phyloP scores from a whole-genome alignment of 1,140 invertebrate species.

The Mycetomoellerius zeteki region DNA sequence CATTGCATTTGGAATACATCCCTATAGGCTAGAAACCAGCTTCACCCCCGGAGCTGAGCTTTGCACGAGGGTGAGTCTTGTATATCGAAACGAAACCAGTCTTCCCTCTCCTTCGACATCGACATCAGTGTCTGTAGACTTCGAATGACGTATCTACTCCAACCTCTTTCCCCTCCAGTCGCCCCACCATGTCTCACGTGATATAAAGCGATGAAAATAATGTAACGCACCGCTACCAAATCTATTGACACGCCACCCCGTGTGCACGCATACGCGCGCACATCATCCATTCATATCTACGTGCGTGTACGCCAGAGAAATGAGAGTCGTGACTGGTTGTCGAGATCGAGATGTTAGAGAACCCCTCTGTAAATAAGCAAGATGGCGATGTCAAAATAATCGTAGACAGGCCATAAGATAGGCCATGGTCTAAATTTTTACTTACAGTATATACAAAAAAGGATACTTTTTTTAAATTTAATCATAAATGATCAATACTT shows the following conservation, averaged over 20 bases:
- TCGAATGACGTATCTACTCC: constrained; percentile 42
- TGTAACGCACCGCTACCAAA: constrained; percentile 82
- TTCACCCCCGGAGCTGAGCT: constrained; percentile 45
- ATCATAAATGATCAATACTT: background rate
- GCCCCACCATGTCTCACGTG: constrained; percentile 35
- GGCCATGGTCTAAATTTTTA: constrained; percentile 30
- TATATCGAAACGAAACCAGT: constrained; percentile 81
- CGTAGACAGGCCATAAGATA: constrained; percentile 60
- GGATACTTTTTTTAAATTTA: background rate
- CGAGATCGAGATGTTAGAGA: constrained; percentile 52
- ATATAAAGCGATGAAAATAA: constrained; percentile 80
- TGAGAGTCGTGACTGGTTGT: constrained; percentile 56
- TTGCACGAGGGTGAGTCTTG: constrained; percentile 71
- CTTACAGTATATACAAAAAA: background rate
- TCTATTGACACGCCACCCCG: constrained; percentile 82
- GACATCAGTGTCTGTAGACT: constrained; percentile 47
- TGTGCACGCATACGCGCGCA: constrained; percentile 66
- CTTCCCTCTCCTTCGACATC: constrained; percentile 63
- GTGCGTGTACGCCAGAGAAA: constrained; percentile 35
- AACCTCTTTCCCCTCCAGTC: constrained; percentile 53
- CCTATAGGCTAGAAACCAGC: constrained; percentile 80
- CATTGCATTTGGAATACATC: constrained; percentile 77
- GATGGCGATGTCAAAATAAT: constrained; percentile 85
- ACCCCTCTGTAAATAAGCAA: constrained; percentile 81
- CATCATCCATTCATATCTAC: constrained; percentile 53